phyloP scores from a whole-genome alignment of 1,140 invertebrate species.

The Heliconius hewitsoni region DNA sequence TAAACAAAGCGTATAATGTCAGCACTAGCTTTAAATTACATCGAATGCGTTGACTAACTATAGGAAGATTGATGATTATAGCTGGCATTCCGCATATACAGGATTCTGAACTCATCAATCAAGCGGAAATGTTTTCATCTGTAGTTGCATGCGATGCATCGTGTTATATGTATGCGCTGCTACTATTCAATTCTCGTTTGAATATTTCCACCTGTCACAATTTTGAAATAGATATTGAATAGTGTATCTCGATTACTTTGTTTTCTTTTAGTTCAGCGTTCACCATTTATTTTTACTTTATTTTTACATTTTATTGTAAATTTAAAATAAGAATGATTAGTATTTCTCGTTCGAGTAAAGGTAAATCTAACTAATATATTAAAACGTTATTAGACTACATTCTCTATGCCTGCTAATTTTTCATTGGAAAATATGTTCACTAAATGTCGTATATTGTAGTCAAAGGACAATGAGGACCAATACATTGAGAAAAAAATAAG shows the following conservation, averaged over 20 bases:
- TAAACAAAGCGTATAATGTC: slow-evolving; percentile 20
- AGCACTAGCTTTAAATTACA: slow-evolving; percentile 26
- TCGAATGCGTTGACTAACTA: slow-evolving; percentile 23
- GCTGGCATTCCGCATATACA: slow-evolving; percentile 14
- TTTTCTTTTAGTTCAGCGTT: neutral
- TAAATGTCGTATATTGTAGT: neutral
- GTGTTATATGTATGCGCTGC: neutral
- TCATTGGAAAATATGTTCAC: neutral
- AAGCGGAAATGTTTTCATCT: slow-evolving; percentile 35
- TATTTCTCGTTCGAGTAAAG: too few species aligned
- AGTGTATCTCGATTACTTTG: neutral
- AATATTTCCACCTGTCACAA: slow-evolving; percentile 22
- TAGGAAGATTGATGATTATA: slow-evolving; percentile 37
- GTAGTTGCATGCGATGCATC: slow-evolving; percentile 24
- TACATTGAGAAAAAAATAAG: slow-evolving; percentile 1
- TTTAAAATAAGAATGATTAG: too few species aligned
- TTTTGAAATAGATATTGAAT: slow-evolving; percentile 16
- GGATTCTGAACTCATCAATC: slow-evolving; percentile 36
- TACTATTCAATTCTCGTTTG: slow-evolving; percentile 30
- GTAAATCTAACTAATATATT: too few species aligned
- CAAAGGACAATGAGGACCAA: neutral
- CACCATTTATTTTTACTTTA: neutral
- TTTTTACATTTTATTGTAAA: neutral
- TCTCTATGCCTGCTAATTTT: neutral
- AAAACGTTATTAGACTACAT: neutral